Percentiles rank a stretch among this genome's conserved stretches.
Conservation (phyloP, 1,140 invertebrate genomes). For the Pseudoatta argentina region DNA sequence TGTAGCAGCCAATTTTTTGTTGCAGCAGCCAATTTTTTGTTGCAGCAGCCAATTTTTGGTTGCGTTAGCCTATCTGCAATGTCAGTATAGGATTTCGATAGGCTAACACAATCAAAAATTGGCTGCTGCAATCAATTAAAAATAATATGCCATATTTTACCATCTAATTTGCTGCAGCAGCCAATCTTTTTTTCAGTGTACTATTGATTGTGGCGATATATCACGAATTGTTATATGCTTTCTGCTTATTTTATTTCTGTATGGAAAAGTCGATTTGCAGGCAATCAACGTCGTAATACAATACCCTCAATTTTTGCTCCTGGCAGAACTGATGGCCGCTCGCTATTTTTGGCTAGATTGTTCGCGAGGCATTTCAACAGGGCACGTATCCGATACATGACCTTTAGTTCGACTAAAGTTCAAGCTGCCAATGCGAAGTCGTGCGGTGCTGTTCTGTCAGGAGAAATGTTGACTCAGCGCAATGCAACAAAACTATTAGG, state of each 20-base stretch:
- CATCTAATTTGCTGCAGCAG: too few relatives aligned
- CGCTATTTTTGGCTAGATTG: conserved; percentile 77
- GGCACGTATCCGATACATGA: conserved; percentile 75
- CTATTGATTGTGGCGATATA: background rate
- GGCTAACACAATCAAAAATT: too few relatives aligned
- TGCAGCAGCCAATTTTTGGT: too few relatives aligned
- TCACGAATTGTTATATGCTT: background rate
- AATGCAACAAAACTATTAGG: conserved; percentile 42
- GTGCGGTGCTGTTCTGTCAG: conserved; percentile 48
- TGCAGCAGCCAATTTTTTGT: too few relatives aligned
- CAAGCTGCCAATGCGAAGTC: conserved; percentile 76
- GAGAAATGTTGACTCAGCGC: conserved; percentile 18
- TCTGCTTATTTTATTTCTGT: background rate
- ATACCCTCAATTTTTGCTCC: conserved; percentile 22
- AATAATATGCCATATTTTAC: too few relatives aligned
- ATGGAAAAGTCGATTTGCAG: conserved; percentile 23
- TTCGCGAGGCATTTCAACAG: conserved; percentile 71
- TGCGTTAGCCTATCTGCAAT: too few relatives aligned
- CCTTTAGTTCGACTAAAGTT: conserved; percentile 76
- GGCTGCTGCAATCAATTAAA: too few relatives aligned
- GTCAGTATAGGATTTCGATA: too few relatives aligned
- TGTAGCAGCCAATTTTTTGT: too few relatives aligned
- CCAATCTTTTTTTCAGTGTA: too few relatives aligned
- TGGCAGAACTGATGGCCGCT: conserved; percentile 64
- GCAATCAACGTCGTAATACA: conserved; percentile 39